Evolutionary conservation across 2,113 vertebrate species (phyloP).

Genomic region (Ageneiosus marmoratus): DNA sequence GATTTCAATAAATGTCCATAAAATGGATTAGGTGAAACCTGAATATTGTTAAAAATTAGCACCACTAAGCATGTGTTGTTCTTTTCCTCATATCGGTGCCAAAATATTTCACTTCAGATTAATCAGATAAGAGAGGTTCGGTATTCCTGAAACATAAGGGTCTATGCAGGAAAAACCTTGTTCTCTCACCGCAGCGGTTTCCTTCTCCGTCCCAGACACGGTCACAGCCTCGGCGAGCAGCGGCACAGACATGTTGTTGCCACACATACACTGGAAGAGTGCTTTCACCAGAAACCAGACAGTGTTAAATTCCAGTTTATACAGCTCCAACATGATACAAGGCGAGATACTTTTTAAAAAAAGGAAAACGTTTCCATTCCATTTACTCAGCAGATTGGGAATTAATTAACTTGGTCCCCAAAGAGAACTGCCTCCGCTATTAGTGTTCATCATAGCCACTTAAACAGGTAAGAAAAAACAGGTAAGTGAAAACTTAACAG

Average conservation of each 20-base stretch:
- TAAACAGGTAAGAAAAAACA: slow-evolving; percentile 1
- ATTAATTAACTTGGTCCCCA: slow-evolving; percentile 1
- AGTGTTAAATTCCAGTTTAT: neutral
- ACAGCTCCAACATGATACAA: neutral
- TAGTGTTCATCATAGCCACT: neutral
- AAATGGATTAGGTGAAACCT: neutral
- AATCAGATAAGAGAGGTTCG: neutral
- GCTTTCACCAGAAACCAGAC: slow-evolving; percentile 50
- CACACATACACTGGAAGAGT: slow-evolving; percentile 94
- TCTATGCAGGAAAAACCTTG: neutral
- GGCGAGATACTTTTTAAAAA: neutral
- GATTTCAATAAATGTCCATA: neutral
- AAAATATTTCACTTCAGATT: neutral
- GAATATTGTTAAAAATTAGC: neutral
- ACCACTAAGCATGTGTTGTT: neutral
- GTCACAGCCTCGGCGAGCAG: slow-evolving; percentile 96
- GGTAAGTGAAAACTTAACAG: neutral
- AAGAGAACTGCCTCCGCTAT: neutral
- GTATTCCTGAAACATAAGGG: neutral
- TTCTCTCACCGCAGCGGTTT: slow-evolving; percentile 91
- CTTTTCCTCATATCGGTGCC: neutral
- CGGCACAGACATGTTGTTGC: slow-evolving; percentile 99
- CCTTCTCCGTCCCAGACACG: slow-evolving; percentile 91
- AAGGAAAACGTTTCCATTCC: neutral
- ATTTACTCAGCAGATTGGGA: neutral